Conservation (phyloP, 2,888 invertebrate species). For the Netelia virgata region DNA sequence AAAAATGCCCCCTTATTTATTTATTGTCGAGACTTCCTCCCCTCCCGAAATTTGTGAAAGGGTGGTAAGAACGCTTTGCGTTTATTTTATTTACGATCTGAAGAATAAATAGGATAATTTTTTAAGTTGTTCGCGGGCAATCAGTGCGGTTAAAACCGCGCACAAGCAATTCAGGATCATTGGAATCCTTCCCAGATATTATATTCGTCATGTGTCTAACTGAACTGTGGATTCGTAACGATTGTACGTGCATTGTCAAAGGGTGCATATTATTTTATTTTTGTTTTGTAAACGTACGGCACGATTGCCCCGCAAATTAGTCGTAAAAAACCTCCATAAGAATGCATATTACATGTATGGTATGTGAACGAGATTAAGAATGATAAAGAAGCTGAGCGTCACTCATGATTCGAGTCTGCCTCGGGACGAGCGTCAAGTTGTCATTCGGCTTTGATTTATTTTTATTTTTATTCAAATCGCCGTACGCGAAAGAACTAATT, state of each 20-base stretch:
- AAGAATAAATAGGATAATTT: constrained; percentile 27
- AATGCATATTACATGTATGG: constrained; percentile 24
- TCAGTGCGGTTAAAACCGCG: constrained; percentile 34
- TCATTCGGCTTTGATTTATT: neutral
- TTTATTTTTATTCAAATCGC: constrained; percentile 7
- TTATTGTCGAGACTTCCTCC: constrained; percentile 17
- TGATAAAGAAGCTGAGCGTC: neutral
- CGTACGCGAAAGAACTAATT: constrained; percentile 24
- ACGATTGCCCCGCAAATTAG: constrained; percentile 4
- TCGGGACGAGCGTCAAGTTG: neutral
- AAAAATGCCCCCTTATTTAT: constrained; percentile 12
- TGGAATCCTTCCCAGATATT: constrained; percentile 66
- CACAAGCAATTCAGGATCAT: constrained; percentile 74
- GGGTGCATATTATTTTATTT: constrained; percentile 8
- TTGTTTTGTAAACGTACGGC: neutral
- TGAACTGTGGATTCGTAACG: neutral
- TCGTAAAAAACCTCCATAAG: constrained; percentile 27
- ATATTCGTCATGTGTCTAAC: constrained; percentile 14
- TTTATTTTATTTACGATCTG: constrained; percentile 29
- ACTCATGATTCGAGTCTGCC: neutral
- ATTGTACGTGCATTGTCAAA: neutral
- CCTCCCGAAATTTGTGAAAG: constrained; percentile 16
- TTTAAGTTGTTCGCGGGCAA: neutral
- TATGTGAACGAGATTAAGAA: constrained; percentile 10
- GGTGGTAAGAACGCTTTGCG: constrained; percentile 28